These are phyloP conservation scores for Diaphora mendica DNA, from an alignment of 2,888 invertebrate species.

Conservation along the genomic window DNA sequence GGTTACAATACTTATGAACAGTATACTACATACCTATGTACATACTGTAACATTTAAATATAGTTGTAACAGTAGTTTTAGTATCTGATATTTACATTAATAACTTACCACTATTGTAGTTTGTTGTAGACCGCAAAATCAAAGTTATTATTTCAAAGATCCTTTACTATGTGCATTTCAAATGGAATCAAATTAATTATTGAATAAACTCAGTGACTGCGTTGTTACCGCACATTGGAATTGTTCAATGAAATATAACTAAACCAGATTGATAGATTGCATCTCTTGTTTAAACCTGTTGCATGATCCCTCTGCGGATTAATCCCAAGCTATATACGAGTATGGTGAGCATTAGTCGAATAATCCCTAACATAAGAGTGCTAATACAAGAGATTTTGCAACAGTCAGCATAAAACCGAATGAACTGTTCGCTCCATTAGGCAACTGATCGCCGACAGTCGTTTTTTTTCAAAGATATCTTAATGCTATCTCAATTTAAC, in stretches of 20 bases:
- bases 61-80: too few species aligned
- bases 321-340: neutral
- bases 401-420: neutral
- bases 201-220: neutral
- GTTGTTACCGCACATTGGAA: neutral
- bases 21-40: too few species aligned
- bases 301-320: neutral
- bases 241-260: neutral
- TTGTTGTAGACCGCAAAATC: too few species aligned
- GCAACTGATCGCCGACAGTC: neutral
- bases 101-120: too few species aligned
- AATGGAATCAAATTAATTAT: neutral
- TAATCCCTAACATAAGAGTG: slow-evolving; percentile 1
- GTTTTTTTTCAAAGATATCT: neutral
- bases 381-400: neutral
- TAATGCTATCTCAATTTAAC: neutral
- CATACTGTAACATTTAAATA: too few species aligned
- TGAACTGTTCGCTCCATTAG: neutral
- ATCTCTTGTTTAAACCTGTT: slow-evolving; percentile 4
- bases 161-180: neutral
- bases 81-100: too few species aligned
- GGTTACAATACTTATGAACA: too few species aligned
- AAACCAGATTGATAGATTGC: neutral
- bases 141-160: too few species aligned
- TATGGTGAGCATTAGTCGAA: neutral